phyloP scores from a whole-genome alignment of 2,113 vertebrate species.

The Tenebrosternarchus preto region DNA sequence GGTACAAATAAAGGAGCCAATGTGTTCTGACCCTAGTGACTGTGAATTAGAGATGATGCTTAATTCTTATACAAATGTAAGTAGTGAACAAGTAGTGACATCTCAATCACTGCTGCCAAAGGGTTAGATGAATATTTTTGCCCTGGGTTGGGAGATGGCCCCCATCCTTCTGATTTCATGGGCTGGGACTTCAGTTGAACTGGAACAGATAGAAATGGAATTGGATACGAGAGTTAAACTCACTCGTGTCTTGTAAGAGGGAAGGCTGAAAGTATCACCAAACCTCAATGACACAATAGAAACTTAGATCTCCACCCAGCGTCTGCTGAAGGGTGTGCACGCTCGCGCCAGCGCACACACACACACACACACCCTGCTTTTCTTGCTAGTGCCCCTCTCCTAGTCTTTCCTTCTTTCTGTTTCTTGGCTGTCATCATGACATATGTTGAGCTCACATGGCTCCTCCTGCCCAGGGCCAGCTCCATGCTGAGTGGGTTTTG shows the following conservation, averaged over 20 bases:
- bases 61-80: conserved; percentile 35
- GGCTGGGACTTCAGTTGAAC: conserved; percentile 51
- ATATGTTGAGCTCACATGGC: conserved; percentile 54
- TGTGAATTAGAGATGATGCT: background rate
- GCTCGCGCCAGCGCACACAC: background rate
- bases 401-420: conserved; percentile 21
- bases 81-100: conserved; percentile 9
- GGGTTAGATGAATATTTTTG: conserved; percentile 1
- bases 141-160: background rate
- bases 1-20: background rate
- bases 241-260: conserved; percentile 26
- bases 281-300: conserved; percentile 32
- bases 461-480: conserved; percentile 29
- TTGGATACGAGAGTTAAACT: conserved; percentile 47
- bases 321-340: background rate
- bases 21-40: background rate
- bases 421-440: conserved; percentile 56
- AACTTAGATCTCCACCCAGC: conserved; percentile 17
- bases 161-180: conserved; percentile 51
- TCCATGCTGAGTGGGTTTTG: conserved; percentile 49
- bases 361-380: background rate
- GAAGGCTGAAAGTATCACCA: background rate
- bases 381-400: background rate
- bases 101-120: background rate
- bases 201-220: conserved; percentile 55